Base-by-base conservation (phyloP, 37 sponge, comb jelly and placozoan genomes). In the Agelas oroides region DNA sequence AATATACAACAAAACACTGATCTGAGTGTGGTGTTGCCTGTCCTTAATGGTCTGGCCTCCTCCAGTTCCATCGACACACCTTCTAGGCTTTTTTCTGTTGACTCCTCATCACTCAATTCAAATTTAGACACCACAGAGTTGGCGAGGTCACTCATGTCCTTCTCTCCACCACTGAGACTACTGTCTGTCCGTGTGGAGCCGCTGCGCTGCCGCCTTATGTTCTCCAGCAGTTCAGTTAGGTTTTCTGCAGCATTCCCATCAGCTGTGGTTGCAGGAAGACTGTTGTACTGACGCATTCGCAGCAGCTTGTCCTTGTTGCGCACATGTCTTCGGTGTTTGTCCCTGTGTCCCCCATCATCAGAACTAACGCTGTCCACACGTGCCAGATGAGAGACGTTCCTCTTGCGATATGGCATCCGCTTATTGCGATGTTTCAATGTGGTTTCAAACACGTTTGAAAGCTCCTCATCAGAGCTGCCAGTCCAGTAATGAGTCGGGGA, bases 401-500 rank as follows among this genome's bases (percentile, higher is more conserved):
- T 28, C 35, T 77, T 77, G 21, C 79, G 59, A 27, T 35, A 70
- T 23, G 70, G 70, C 20, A 68, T 46, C 20, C 86, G 56, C 57
- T 86, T 86, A 58, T 65, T 72, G 23, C 83, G 39, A 19, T 61
- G 37, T n/a, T 66, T 62, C 17, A 16, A 36, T 2, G 75, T 23
- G 28, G 39, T 32, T 59, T 70, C 70, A 52, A 78, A 77, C 1
- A 86, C 57, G 14, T 0, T 40, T 19, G 59, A 40, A 8, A 55
- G 58, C 76, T 93, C 94, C 0, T 93, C 94, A 58, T 93, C 94
- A 14, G 94, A 93, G 56, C 82, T 86, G 1, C 84, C 85, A 1
- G 86, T 86, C 63, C 72, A 74, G 17, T 66, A 77, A 70, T 78
- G 90, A 0, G 94, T 85, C 19, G 94, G 94, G 1, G 94, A 93